Conservation (phyloP, 2,888 invertebrate genomes). For the Drosophila hawaiiensis region DNA sequence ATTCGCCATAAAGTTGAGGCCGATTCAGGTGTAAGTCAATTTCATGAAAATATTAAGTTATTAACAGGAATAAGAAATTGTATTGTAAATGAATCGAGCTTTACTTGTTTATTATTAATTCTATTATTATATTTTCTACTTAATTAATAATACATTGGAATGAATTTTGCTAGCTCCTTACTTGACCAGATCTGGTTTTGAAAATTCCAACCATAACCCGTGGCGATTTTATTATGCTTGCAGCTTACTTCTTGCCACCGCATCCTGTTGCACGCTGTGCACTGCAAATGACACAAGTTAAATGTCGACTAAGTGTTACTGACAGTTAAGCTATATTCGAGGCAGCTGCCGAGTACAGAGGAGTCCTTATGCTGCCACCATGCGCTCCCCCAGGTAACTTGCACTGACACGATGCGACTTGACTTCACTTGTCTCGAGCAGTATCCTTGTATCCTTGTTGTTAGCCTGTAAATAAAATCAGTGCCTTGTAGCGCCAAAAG, state of each 20-base stretch:
- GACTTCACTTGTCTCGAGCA: constrained; percentile 40
- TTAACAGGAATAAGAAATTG: too few species aligned
- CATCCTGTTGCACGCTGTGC: constrained; percentile 6
- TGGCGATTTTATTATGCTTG: constrained; percentile 15
- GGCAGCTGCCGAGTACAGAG: constrained; percentile 36
- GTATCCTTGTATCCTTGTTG: constrained; percentile 47
- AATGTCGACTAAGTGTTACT: constrained; percentile 75
- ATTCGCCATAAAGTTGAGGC: neutral
- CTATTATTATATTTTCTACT: too few species aligned
- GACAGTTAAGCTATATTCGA: constrained; percentile 61
- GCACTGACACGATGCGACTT: constrained; percentile 23
- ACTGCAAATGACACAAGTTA: constrained; percentile 76
- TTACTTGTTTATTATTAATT: too few species aligned
- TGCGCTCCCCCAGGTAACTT: neutral
- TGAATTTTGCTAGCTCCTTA: neutral
- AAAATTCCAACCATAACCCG: neutral
- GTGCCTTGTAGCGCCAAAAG: constrained; percentile 60
- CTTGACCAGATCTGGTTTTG: neutral
- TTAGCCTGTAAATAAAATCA: constrained; percentile 67
- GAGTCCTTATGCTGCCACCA: neutral
- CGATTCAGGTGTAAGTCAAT: neutral
- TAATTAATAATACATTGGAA: neutral
- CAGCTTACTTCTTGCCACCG: neutral
- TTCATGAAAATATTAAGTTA: neutral
- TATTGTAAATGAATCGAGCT: too few species aligned